phyloP scores from a whole-genome alignment of 2,888 invertebrate genomes.

The Dilophus febrilis region DNA sequence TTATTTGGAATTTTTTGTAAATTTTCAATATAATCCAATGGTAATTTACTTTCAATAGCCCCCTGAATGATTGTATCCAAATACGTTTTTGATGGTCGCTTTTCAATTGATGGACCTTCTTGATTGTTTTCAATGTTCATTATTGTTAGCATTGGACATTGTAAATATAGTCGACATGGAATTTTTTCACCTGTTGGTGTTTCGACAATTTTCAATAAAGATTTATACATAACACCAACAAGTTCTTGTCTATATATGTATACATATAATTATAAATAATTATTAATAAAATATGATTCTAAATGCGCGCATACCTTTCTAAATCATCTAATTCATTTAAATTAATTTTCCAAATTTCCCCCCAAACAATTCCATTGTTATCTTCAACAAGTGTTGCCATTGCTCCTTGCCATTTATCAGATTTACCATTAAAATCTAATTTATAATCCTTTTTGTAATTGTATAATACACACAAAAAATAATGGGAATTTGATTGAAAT shows the following conservation, averaged over 20 bases:
- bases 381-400: conserved; percentile 67
- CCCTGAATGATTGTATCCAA: not conserved
- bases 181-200: conserved; percentile 32
- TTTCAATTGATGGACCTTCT: conserved; percentile 36
- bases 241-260: conserved; percentile 55
- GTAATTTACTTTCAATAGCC: conserved; percentile 30
- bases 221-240: conserved; percentile 50
- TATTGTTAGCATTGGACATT: conserved; percentile 37
- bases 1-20: conserved; percentile 58
- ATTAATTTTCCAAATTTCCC: conserved; percentile 41
- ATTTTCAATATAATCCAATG: conserved; percentile 48
- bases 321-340: conserved; percentile 30
- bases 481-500: too few relatives aligned
- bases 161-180: conserved; percentile 53
- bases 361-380: conserved; percentile 37
- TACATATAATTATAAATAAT: conserved; percentile 6
- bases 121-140: conserved; percentile 22
- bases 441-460: conserved; percentile 38
- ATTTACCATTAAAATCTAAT: conserved; percentile 47
- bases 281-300: not conserved
- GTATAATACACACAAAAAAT: too few relatives aligned
- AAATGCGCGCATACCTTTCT: conserved; percentile 34
- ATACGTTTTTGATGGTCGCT: conserved; percentile 44
- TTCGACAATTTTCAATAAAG: conserved; percentile 39
- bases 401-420: conserved; percentile 60